A percentile compares a stretch with the other conserved stretches of the same genome.
phyloP scores from a whole-genome alignment of 2,888 invertebrate species.

The Ferdinandea cuprea region DNA sequence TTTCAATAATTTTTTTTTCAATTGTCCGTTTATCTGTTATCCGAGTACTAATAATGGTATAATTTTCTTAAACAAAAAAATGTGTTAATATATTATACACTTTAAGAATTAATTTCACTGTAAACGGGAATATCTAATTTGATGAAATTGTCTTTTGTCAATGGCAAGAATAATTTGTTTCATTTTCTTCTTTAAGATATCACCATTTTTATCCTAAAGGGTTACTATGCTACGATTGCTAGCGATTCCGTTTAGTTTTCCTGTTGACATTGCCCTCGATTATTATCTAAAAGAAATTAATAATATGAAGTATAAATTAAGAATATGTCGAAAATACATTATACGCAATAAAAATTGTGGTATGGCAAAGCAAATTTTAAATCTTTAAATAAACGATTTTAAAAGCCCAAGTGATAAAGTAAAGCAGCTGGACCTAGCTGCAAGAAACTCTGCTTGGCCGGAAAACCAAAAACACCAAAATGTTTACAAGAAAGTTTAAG shows the following conservation, averaged over 20 bases:
- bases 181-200: conserved; percentile 5
- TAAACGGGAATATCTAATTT: conserved; percentile 18
- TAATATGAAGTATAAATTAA: background rate
- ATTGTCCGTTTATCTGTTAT: conserved; percentile 3
- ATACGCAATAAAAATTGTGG: background rate
- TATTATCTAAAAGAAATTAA: conserved; percentile 79
- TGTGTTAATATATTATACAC: background rate
- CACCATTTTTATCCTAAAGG: conserved; percentile 78
- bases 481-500: too few species aligned
- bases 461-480: too few species aligned
- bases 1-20: background rate
- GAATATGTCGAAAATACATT: too few species aligned
- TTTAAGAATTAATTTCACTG: conserved; percentile 22
- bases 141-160: conserved; percentile 16
- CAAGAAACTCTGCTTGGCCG: too few species aligned
- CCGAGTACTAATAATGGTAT: background rate
- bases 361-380: too few species aligned
- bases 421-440: too few species aligned
- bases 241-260: conserved; percentile 83
- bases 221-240: conserved; percentile 82
- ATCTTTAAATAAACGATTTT: too few species aligned
- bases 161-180: conserved; percentile 37
- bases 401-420: too few species aligned
- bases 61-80: background rate
- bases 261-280: conserved; percentile 83